Percentiles rank a stretch among this genome's conserved stretches.
These are phyloP conservation scores for Drosophila falleni DNA, from an alignment of 2,888 invertebrate genomes.

Conservation along the genomic window DNA sequence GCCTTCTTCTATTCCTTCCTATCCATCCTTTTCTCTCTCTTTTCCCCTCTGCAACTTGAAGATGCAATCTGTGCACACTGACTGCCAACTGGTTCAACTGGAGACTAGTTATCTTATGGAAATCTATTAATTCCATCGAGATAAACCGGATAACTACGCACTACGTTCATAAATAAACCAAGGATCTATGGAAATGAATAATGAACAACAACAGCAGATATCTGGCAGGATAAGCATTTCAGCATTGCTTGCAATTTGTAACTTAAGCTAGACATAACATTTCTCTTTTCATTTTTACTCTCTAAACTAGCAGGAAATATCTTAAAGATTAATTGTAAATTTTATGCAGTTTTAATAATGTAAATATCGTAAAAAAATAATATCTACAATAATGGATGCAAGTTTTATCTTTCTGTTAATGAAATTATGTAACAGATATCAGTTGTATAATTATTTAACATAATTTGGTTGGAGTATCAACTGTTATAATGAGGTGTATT, in stretches of 20 bases:
- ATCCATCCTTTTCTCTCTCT: neutral
- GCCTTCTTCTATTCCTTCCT: constrained; percentile 17
- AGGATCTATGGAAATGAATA: constrained; percentile 38
- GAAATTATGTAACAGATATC: too few relatives aligned
- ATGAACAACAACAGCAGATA: constrained; percentile 28
- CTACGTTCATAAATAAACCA: constrained; percentile 28
- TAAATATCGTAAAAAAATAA: too few relatives aligned
- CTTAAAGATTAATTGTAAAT: too few relatives aligned
- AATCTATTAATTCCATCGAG: constrained; percentile 49
- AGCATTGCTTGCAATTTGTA: constrained; percentile 22
- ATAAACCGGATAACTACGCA: constrained; percentile 45
- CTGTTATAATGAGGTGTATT: too few relatives aligned
- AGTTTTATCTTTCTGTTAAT: too few relatives aligned
- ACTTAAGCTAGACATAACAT: constrained; percentile 9
- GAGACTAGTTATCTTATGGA: constrained; percentile 32
- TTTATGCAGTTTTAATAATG: too few relatives aligned
- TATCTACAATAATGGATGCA: too few relatives aligned
- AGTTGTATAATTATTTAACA: too few relatives aligned
- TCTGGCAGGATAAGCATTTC: constrained; percentile 13
- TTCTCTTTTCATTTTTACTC: neutral
- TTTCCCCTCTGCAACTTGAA: neutral
- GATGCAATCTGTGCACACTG: constrained; percentile 27
- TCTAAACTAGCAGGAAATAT: neutral
- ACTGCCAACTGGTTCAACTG: constrained; percentile 44
- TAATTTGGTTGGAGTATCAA: too few relatives aligned